Base-by-base conservation (phyloP, 2,113 vertebrate genomes). In the Lophochroa leadbeateri region DNA sequence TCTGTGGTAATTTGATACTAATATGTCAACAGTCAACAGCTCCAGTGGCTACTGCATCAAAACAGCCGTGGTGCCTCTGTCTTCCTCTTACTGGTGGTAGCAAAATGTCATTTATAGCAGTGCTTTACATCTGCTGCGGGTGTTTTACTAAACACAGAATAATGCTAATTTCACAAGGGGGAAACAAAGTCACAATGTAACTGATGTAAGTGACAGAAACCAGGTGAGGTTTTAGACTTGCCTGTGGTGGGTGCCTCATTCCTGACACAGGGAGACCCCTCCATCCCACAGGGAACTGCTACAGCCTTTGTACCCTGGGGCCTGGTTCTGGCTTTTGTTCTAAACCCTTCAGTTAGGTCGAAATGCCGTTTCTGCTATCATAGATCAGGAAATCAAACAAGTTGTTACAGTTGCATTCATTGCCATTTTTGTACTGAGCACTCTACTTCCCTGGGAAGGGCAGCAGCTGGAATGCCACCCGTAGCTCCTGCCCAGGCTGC, bases 21-120 rank as follows among this genome's bases (percentile, higher is more conserved):
- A 94, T 96, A 93, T 94, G 90, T 80, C 88, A 81, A 86, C 82
- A 88, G 64, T 50, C 94, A 90, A 92, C 88, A 95, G 13, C 72
- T 88, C 55, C 65, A 27, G 57, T 11, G 60, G 53, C 60, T 50
- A 21, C 86, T 0, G 1, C 63, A 49, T 25, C 24, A 19, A 31
- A 71, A 27, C 31, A 74, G 55, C 63, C 41, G 5, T 0, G 0
- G 5, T 68, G 39, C 39, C 1, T 0, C 78, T 50, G 57, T 75
- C 9, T 29, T 27, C 44, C 70, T 71, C 44, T 27, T 53, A 5
- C 2, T 2, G 0, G 17, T 16, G 37, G 3, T 9, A 18, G 52
- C 10, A 10, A 33, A 27, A 68, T 57, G 63, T 28, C 58, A 41
- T 52, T 37, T 6, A 7, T 5, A 47, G 37, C 35, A 20, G 39